Evolutionary conservation across 64 coral and sea anemone species (phyloP).

Genomic region (Trachythela sp.): DNA sequence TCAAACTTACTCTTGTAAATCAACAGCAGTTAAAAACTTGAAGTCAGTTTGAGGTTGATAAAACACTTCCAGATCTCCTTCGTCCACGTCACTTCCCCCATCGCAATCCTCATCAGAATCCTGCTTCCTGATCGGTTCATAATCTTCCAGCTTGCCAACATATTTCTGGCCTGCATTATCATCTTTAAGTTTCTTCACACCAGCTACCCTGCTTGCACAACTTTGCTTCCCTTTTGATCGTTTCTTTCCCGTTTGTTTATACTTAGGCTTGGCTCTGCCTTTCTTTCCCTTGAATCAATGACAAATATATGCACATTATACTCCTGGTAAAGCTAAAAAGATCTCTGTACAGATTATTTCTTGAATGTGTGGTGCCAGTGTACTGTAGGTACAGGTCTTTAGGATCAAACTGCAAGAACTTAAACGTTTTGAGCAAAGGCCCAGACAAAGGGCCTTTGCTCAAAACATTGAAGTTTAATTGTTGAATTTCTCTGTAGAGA

Average conservation of each 20-base stretch:
- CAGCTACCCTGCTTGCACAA: neutral
- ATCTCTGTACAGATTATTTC: too few relatives aligned
- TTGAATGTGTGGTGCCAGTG: too few relatives aligned
- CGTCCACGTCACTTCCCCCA: neutral
- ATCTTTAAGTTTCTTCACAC: neutral
- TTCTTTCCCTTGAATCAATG: neutral
- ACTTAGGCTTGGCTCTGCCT: conserved; percentile 3
- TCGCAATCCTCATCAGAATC: neutral
- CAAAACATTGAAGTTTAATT: too few relatives aligned
- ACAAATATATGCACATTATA: too few relatives aligned
- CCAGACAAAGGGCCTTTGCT: too few relatives aligned
- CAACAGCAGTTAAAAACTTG: neutral
- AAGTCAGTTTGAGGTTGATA: neutral
- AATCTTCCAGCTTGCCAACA: neutral
- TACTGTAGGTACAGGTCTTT: too few relatives aligned
- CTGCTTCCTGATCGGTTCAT: neutral
- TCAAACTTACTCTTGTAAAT: neutral
- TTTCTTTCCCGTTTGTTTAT: neutral
- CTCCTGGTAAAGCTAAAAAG: too few relatives aligned
- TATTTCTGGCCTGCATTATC: neutral
- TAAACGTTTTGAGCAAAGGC: too few relatives aligned
- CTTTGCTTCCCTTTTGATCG: conserved; percentile 6
- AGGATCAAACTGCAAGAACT: too few relatives aligned
- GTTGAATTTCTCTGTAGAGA: too few relatives aligned
- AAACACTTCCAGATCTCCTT: neutral